phyloP scores from a whole-genome alignment of 2,888 invertebrate genomes.

The Coelopa pilipes region DNA sequence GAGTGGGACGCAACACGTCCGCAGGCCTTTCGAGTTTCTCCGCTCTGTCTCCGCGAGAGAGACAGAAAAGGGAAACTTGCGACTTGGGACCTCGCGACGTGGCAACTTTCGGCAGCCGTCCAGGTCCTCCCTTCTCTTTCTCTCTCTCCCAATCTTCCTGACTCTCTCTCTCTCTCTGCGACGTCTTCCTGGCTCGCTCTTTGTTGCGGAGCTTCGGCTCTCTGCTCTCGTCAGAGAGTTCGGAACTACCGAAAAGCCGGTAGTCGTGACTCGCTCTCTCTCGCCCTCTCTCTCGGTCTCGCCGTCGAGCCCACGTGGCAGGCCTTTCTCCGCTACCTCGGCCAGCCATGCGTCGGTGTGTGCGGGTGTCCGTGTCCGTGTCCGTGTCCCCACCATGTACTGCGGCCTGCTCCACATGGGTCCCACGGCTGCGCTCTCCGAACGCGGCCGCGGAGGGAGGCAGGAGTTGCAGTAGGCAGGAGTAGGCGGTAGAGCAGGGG shows the following conservation, averaged over 20 bases:
- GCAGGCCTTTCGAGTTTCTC: neutral
- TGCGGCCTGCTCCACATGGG: neutral
- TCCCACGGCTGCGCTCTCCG: constrained; percentile 9
- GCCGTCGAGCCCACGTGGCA: constrained; percentile 8
- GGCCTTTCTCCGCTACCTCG: neutral
- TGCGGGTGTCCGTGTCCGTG: neutral
- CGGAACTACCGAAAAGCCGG: too few relatives aligned
- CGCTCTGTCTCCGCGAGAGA: neutral
- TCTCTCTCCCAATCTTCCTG: neutral
- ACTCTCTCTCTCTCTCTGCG: constrained; percentile 12
- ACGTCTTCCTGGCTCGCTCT: too few relatives aligned
- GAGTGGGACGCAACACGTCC: constrained; percentile 38
- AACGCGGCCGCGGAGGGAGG: neutral
- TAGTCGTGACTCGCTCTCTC: too few relatives aligned
- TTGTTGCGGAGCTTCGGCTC: too few relatives aligned
- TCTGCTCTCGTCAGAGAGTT: too few relatives aligned
- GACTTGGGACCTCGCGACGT: too few relatives aligned
- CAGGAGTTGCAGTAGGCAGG: too few relatives aligned
- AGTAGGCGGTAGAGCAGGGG: too few relatives aligned
- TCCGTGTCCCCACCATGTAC: neutral
- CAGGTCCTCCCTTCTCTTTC: neutral
- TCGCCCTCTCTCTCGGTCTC: too few relatives aligned
- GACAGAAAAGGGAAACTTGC: neutral
- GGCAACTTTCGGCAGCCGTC: neutral
- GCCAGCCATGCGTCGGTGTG: neutral